phyloP scores from a whole-genome alignment of 2,888 invertebrate genomes.

The Drosophila austrosaltans region DNA sequence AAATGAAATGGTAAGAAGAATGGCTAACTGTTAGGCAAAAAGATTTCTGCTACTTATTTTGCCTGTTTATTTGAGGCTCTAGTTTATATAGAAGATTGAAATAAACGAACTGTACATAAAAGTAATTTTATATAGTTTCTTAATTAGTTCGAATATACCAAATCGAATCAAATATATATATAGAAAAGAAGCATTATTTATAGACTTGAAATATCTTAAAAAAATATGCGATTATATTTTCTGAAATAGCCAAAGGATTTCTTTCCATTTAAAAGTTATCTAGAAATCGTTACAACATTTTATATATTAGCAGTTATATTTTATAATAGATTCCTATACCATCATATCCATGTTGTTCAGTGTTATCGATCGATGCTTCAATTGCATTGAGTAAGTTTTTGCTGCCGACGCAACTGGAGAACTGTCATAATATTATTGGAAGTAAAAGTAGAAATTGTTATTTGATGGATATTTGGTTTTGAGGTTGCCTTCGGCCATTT shows the following conservation, averaged over 20 bases:
- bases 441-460: not conserved
- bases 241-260: too few species aligned
- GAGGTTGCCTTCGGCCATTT: not conserved
- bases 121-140: too few species aligned
- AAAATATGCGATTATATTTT: too few species aligned
- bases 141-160: too few species aligned
- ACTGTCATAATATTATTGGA: conserved; percentile 33
- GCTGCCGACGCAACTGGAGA: conserved; percentile 44
- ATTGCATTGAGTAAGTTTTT: conserved; percentile 73
- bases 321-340: not conserved
- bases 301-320: not conserved
- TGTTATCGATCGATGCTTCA: conserved; percentile 68
- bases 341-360: conserved; percentile 35
- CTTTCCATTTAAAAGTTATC: not conserved
- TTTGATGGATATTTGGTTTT: not conserved
- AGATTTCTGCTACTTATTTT: not conserved
- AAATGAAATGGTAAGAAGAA: not conserved
- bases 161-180: too few species aligned
- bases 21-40: not conserved
- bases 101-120: too few species aligned
- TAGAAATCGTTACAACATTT: not conserved
- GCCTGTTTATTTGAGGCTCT: not conserved
- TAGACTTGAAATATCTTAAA: too few species aligned
- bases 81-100: too few species aligned
- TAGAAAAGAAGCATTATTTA: too few species aligned